Conservation (phyloP, 1,140 invertebrate species). For the Zaprionus capensis region DNA sequence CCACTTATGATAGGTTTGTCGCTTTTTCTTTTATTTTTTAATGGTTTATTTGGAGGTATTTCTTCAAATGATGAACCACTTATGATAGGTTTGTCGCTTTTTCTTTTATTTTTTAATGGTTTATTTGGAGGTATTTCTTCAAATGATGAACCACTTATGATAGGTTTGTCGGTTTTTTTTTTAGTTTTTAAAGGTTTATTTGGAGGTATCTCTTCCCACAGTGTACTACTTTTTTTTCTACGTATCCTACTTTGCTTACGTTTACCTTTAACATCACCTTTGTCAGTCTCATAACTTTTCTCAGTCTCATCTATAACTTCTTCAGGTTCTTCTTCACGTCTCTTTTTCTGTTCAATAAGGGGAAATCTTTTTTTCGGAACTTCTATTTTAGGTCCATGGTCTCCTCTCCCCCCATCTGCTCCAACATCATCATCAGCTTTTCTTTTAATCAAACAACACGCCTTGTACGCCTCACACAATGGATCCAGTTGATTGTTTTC, state of each 20-base stretch:
- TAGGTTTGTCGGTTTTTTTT: neutral
- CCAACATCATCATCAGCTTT: neutral
- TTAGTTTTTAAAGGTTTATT: neutral
- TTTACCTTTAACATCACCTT: neutral
- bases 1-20: too few relatives aligned
- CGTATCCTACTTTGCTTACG: too few relatives aligned
- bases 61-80: neutral
- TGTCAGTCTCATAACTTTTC: neutral
- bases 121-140: neutral
- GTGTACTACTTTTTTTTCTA: too few relatives aligned
- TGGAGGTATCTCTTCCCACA: neutral
- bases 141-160: too few relatives aligned
- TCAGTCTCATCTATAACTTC: neutral
- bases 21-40: neutral
- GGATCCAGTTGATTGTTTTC: slow-evolving; percentile 3
- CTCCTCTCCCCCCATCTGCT: neutral
- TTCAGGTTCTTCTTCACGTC: neutral
- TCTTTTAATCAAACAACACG: neutral
- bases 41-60: neutral
- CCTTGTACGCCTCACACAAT: slow-evolving; percentile 1
- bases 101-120: too few relatives aligned
- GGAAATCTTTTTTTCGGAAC: too few relatives aligned
- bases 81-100: too few relatives aligned
- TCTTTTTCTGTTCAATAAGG: too few relatives aligned
- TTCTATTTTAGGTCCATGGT: neutral